Evolutionary conservation across 2,113 vertebrate genomes (phyloP), one percentile per base, ranked within the genome.

Genomic region (Gasterosteus aculeatus): DNA sequence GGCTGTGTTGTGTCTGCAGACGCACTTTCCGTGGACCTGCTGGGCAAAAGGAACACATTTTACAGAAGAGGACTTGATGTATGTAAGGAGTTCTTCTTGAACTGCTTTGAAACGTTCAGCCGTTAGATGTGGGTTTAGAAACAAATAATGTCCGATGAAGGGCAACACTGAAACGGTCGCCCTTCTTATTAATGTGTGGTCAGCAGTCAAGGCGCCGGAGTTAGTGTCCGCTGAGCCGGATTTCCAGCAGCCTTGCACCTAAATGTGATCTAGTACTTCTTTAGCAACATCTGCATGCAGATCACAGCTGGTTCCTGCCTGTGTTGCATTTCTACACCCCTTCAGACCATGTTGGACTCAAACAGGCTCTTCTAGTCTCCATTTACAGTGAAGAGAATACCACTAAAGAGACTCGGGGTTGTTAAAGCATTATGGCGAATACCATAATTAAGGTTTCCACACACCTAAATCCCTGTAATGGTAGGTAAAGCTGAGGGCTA

Each of bases 11-110:
- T 99, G 98, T 85, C 95, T 95, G 91, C 98, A 99, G 67, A 96
- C 94, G 76, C 98, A 99, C 77, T 94, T 96, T 58, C 97, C 97
- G n/a, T 99, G 96, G 80, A 99, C 94, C 98, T 99, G 72, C 44
- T 0, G 19, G 76, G 39, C 47, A 80, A 73, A 26, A 62, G 11
- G 64, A 56, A 80, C 54, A 35, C 53, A 42, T 33, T 72, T 15
- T 26, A 31, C 38, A 0, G 29, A 5, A 44, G 22, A 26, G 22
- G 22, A 26, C 22, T 42, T 41, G 2, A 19, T 16, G 33, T 39
- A 5, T 22, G n/a, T 60, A 3, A 16, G 38, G 7, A 22, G n/a
- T 49, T 41, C n/a, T 19, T 39, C 44, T n/a, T 35, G 0, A 62
- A 72, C 14, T 41, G n/a, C 19, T 39, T 53, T 31, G 38, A 44